Conservation (phyloP, 1,140 invertebrate genomes). For the Temnothorax curvispinosus region DNA sequence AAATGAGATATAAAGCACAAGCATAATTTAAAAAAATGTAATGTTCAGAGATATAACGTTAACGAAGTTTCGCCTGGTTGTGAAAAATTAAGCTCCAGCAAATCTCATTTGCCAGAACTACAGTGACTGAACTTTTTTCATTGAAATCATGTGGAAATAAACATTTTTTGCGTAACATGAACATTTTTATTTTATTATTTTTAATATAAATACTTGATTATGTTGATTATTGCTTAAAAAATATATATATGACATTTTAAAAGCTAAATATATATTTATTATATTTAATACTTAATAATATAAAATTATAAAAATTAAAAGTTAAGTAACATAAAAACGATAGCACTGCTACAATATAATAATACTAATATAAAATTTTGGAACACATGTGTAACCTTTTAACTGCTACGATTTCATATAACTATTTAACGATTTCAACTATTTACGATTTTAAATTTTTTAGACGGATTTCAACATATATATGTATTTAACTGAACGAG, state of each 20-base stretch:
- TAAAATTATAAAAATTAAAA: neutral
- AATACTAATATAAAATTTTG: neutral
- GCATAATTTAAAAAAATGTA: conserved; percentile 35
- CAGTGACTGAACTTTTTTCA: neutral
- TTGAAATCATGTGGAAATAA: conserved; percentile 17
- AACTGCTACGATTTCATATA: no score
- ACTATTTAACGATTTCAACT: neutral
- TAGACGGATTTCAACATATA: neutral
- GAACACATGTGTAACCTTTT: neutral
- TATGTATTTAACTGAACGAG: neutral
- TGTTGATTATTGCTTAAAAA: neutral
- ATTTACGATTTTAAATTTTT: neutral
- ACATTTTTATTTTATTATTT: conserved; percentile 1
- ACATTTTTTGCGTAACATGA: neutral
- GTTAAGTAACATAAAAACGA: neutral
- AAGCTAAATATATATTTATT: neutral
- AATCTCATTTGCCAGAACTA: conserved; percentile 14
- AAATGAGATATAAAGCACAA: conserved; percentile 28
- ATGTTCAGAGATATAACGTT: conserved; percentile 13
- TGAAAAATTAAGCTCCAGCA: conserved; percentile 28
- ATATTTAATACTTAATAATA: neutral
- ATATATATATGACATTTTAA: neutral
- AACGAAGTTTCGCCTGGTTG: conserved; percentile 21
- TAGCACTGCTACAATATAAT: neutral
- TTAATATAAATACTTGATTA: neutral